Evolutionary conservation across 1,140 invertebrate genomes (phyloP).

Genomic region (Druon quercuslanigerum): DNA sequence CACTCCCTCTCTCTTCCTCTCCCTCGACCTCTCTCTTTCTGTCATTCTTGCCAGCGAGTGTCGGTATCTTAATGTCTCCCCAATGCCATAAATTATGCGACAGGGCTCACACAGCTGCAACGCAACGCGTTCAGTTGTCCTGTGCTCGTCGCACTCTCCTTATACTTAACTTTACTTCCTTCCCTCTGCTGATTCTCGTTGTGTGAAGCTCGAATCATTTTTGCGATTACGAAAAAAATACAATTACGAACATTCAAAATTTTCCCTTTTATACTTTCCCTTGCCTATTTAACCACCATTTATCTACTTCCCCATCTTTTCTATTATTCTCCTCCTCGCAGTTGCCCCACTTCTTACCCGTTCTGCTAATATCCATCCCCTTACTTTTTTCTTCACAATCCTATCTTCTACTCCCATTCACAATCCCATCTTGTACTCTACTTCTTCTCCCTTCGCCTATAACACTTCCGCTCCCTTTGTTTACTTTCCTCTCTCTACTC

Average conservation of each 20-base stretch:
- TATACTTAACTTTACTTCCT: slow-evolving; percentile 42
- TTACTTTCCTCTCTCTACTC: no score
- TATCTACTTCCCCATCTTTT: no score
- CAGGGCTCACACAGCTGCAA: slow-evolving; percentile 67
- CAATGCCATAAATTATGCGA: slow-evolving; percentile 72
- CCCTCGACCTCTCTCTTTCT: slow-evolving; percentile 50
- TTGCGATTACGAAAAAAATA: background rate
- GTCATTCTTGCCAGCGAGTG: slow-evolving; percentile 50
- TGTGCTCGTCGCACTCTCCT: slow-evolving; percentile 46
- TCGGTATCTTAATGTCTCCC: slow-evolving; percentile 69
- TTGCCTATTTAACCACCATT: no score
- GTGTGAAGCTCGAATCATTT: background rate
- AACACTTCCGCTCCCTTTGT: no score
- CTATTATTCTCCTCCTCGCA: no score
- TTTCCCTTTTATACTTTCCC: no score
- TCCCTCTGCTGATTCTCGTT: slow-evolving; percentile 45
- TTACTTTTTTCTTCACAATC: no score
- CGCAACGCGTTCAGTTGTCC: slow-evolving; percentile 54
- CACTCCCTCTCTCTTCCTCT: slow-evolving; percentile 51
- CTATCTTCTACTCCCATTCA: no score
- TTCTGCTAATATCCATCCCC: no score
- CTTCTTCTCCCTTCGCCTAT: no score
- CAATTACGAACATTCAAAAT: background rate
- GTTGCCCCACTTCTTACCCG: no score
- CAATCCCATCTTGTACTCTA: no score